Evolutionary conservation across 1,140 invertebrate species (phyloP), one percentile per base, ranked within the genome.

Genomic region (Drosophila jambulina): DNA sequence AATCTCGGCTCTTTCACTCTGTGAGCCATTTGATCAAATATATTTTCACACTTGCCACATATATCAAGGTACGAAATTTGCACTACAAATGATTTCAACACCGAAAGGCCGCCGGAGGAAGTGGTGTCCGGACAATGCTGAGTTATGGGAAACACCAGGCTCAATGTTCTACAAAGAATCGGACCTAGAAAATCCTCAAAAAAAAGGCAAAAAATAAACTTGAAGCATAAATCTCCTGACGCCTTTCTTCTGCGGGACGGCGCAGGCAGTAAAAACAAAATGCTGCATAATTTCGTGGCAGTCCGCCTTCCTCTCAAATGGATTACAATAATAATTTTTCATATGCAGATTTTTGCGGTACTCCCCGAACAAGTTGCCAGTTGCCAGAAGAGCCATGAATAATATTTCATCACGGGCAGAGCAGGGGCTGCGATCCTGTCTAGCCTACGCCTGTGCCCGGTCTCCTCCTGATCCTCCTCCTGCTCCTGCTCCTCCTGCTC

Each of bases 321-420:
- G 82, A 90, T 90, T 91, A 86, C 87, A 91, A 91, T 91, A 91
- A 91, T 91, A 91, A 91, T 91, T 91, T 91, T 91, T 91, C 87
- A 91, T 91, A 91, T 86, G 86, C 87, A 86, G 85, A 90, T 90
- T 90, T 88, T 81, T 70, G 75, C 64, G 43, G 36, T 71, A 49
- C 60, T 56, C 43, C 46, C 34, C 71, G 68, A 90, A 90, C 85
- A 90, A 91, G 86, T 91, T 91, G 53, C 69, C 53, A 49, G 83
- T 76, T 25, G 54, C 38, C 56, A 58, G 48, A 48, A 54, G 65
- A 84, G 86, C 82, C 78, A 90, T 90, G 86, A 90, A 90, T 90
- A 90, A 90, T 91, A 91, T 90, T 90, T 90, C 86, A 90, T 84
- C 78, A 49, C 43, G 23, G 62, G 42, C 51, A 34, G 34, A 34